Percentiles rank a stretch among this genome's conserved stretches.
Evolutionary conservation across 2,888 invertebrate species (phyloP).

Genomic region (Keiferia lycopersicella): DNA sequence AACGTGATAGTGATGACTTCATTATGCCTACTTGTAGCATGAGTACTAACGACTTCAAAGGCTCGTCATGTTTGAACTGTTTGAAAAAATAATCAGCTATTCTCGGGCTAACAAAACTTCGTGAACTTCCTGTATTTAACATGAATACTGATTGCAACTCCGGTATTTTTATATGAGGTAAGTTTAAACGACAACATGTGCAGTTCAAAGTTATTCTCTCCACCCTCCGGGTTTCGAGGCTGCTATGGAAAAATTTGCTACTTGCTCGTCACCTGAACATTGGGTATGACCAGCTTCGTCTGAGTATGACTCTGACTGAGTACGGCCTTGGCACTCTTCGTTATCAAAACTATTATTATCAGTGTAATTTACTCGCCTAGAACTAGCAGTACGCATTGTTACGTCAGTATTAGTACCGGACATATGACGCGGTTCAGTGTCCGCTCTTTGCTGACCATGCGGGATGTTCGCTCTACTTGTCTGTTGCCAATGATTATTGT

Average conservation of each 20-base stretch:
- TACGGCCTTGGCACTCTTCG: no score
- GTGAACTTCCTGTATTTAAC: conserved; percentile 35
- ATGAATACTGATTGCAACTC: conserved; percentile 32
- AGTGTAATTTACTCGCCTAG: conserved; percentile 27
- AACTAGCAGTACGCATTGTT: conserved; percentile 27
- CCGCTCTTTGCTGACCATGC: neutral
- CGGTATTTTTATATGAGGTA: conserved; percentile 32
- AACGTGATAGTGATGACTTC: conserved; percentile 10
- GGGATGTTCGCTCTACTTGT: neutral
- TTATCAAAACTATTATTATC: conserved; percentile 16
- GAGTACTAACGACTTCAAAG: conserved; percentile 32
- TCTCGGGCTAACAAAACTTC: conserved; percentile 32
- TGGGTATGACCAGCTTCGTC: no score
- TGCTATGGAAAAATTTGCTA: conserved; percentile 12
- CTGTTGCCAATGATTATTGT: no score
- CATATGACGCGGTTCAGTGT: neutral
- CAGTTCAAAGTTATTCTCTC: conserved; percentile 27
- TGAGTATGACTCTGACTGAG: no score
- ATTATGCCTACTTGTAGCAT: no score
- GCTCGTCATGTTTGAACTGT: conserved; percentile 27
- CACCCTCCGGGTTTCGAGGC: neutral
- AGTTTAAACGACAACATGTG: conserved; percentile 3
- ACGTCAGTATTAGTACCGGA: conserved; percentile 19
- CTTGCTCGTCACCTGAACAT: neutral
- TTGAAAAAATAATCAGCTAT: conserved; percentile 27